Percentiles rank a stretch among this genome's conserved stretches.
Evolutionary conservation across 2,888 invertebrate genomes (phyloP).

Genomic region (Habrosyne pyritoides): DNA sequence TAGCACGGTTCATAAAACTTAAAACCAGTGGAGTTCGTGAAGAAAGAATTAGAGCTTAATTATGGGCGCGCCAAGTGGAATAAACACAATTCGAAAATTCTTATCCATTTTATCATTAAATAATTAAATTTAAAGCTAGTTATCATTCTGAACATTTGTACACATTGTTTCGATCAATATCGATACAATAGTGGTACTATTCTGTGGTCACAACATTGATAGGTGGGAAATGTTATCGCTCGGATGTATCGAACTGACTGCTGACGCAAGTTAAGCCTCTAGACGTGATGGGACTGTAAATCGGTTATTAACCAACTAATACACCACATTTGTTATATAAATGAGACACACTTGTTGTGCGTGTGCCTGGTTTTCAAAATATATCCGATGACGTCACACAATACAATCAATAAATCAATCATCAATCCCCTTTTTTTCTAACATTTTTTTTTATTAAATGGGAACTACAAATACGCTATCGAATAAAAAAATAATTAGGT

Average conservation of each 20-base stretch:
- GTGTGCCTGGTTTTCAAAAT: too few relatives aligned
- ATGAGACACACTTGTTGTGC: too few relatives aligned
- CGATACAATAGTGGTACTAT: conserved; percentile 5
- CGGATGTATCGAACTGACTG: conserved; percentile 28
- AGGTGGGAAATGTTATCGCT: conserved; percentile 21
- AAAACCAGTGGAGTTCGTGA: not conserved
- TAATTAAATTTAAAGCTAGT: conserved; percentile 1
- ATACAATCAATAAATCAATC: too few relatives aligned
- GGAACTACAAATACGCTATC: too few relatives aligned
- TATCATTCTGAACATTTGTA: conserved; percentile 9
- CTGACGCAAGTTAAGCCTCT: conserved; percentile 41
- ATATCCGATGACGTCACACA: too few relatives aligned
- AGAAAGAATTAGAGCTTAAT: too few relatives aligned
- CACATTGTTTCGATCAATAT: conserved; percentile 7
- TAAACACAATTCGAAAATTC: not conserved
- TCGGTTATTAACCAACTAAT: conserved; percentile 12
- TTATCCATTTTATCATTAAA: conserved; percentile 8
- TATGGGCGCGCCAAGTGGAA: not conserved
- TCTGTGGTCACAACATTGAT: conserved; percentile 17
- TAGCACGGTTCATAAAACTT: not conserved
- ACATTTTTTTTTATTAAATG: too few relatives aligned
- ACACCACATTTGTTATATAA: conserved; percentile 20
- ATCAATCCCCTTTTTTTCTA: too few relatives aligned
- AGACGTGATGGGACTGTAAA: conserved; percentile 44
- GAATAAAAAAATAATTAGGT: too few relatives aligned